Evolutionary conservation across 2,113 vertebrate species (phyloP).

Genomic region (Excalfactoria chinensis): DNA sequence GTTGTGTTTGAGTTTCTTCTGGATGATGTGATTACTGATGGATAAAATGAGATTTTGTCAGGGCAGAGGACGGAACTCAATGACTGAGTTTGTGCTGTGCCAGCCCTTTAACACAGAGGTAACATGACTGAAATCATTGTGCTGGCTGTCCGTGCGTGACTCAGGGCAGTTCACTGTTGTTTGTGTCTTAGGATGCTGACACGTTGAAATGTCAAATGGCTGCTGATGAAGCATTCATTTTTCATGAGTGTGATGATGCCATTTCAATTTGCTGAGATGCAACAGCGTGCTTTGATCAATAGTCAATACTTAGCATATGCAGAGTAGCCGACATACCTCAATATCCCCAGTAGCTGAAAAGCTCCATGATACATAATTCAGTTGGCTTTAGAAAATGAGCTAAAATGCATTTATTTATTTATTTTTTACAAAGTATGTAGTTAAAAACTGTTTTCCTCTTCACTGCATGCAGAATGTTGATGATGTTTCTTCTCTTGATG

Average conservation of each 20-base stretch:
- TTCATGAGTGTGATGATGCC: not conserved
- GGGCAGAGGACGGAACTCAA: rapidly evolving
- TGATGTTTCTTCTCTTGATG: not conserved
- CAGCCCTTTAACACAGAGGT: not conserved
- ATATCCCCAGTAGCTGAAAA: not conserved
- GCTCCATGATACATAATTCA: not conserved
- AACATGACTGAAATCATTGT: not conserved
- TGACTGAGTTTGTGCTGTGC: not conserved
- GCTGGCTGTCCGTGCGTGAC: not conserved
- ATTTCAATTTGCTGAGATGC: not conserved
- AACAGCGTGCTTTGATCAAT: not conserved
- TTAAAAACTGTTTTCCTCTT: not conserved
- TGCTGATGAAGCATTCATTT: not conserved
- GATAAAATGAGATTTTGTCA: not conserved
- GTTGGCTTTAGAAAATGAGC: not conserved
- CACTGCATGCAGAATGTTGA: not conserved
- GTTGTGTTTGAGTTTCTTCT: not conserved
- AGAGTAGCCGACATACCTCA: not conserved
- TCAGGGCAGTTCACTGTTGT: not conserved
- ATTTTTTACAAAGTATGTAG: not conserved
- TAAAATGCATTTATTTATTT: not conserved
- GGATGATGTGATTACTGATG: not conserved
- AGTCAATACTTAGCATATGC: not conserved
- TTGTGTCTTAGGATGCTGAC: not conserved
- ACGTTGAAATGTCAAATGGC: not conserved